Evolutionary conservation across 2,113 vertebrate genomes (phyloP).

Genomic region (Ranitomeya variabilis): DNA sequence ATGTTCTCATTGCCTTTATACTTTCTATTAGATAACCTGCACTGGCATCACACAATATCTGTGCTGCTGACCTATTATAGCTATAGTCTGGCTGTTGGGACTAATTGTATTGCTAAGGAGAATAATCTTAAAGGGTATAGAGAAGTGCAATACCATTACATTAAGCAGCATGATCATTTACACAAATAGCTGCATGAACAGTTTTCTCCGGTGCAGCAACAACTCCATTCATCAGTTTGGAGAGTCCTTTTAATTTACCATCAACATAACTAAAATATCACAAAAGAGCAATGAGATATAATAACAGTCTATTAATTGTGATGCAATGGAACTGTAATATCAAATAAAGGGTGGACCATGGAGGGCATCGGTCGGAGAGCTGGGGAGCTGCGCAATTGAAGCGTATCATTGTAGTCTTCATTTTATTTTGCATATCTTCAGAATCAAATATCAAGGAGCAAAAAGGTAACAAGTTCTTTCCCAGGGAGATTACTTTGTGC

Average conservation of each 20-base stretch:
- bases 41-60: slow-evolving; percentile 48
- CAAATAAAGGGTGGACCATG: not conserved
- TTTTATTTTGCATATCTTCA: slow-evolving; percentile 26
- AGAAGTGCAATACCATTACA: slow-evolving; percentile 49
- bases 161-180: slow-evolving; percentile 57
- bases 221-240: slow-evolving; percentile 56
- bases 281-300: slow-evolving; percentile 27
- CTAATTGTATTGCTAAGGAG: slow-evolving; percentile 51
- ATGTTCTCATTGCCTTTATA: slow-evolving; percentile 42
- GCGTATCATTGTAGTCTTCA: slow-evolving; percentile 1
- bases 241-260: slow-evolving; percentile 42
- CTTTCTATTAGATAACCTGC: slow-evolving; percentile 49
- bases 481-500: not conserved
- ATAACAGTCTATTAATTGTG: slow-evolving; percentile 34
- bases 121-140: slow-evolving; percentile 50
- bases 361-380: slow-evolving; percentile 7
- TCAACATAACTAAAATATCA: slow-evolving; percentile 43
- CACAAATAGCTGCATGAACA: slow-evolving; percentile 54
- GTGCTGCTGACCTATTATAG: slow-evolving; percentile 52
- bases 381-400: slow-evolving; percentile 1
- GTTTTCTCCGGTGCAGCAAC: slow-evolving; percentile 43
- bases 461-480: slow-evolving; percentile 9
- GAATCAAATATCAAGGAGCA: slow-evolving; percentile 26
- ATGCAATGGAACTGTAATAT: not conserved
- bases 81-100: slow-evolving; percentile 55